A percentile compares a stretch with the other conserved stretches of the same genome.
Evolutionary conservation across 2,888 invertebrate genomes (phyloP).

Genomic region (Branchipolynoe longqiensis): DNA sequence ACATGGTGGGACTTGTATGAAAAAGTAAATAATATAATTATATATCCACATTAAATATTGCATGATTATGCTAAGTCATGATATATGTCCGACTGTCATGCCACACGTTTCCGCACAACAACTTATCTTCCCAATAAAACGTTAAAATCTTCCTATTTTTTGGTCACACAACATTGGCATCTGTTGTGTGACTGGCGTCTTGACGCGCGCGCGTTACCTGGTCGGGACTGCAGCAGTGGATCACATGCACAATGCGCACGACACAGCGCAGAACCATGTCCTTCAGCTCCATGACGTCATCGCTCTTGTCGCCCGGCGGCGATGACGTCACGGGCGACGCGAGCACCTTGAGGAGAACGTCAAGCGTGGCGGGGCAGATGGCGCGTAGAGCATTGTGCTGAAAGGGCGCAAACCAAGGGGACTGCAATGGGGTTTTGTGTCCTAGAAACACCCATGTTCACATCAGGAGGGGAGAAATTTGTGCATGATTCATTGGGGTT

Average conservation of each 20-base stretch:
- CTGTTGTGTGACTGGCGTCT: no score
- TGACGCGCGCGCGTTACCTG: no score
- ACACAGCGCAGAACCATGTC: slow-evolving; percentile 84
- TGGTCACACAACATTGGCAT: no score
- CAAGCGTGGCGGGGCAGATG: slow-evolving; percentile 86
- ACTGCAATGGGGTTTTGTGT: background rate
- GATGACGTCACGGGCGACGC: slow-evolving; percentile 58
- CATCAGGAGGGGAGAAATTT: background rate
- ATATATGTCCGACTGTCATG: no score
- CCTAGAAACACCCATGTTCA: background rate
- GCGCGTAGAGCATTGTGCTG: slow-evolving; percentile 85
- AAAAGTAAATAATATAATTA: no score
- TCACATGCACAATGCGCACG: slow-evolving; percentile 84
- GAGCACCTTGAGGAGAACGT: slow-evolving; percentile 84
- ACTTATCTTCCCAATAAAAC: no score
- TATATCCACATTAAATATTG: no score
- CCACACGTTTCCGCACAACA: no score
- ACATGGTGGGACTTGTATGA: no score
- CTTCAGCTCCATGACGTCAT: slow-evolving; percentile 82
- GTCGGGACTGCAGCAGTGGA: slow-evolving; percentile 84
- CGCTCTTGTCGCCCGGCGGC: slow-evolving; percentile 35
- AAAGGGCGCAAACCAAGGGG: slow-evolving; percentile 60
- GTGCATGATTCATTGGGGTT: background rate
- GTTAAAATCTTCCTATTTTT: no score
- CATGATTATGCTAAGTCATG: no score